Base-by-base conservation (phyloP, 1,140 invertebrate genomes). In the Heterodera schachtii region DNA sequence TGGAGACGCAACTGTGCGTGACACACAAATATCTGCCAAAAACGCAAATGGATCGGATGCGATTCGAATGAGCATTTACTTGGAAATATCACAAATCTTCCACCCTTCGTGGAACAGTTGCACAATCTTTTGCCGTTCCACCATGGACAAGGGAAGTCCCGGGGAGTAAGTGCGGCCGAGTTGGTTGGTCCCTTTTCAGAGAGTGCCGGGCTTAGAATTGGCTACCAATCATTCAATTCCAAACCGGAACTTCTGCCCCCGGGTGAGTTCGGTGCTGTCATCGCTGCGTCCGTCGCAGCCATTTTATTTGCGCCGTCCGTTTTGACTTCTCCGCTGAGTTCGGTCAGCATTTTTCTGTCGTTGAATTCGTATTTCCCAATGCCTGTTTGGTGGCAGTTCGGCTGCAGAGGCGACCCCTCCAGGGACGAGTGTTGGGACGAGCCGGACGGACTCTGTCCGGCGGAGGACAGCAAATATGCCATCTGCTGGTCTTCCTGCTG, bases 51-150 rank as follows among this genome's bases (percentile, higher is more conserved):
- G 21, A 70, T 44, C 16, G n/a, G 11, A n/a, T 71, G n/a, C 69
- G 31, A 43, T 31, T 31, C 11, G 13, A 11, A 16, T 31, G 70
- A n/a, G 3, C 31, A 69, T 21, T 44, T 44, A 78, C 77, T 90
- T 90, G 19, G 84, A 86, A 64, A 89, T 89, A 75, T 89, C 89
- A 78, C 88, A 89, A 31, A 89, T 89, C 75, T 90, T 90, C 89
- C 88, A 90, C 9, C 89, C 89, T 21, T 75, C 83, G 79, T 84
- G 81, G 77, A 83, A 90, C 9, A 90, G 66, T 31, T 82, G 67
- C 16, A 89, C 87, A 47, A 89, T 89, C 31, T 89, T 78, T 70
- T 89, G 84, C 21, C 88, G 80, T 79, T 89, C 88, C 49, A 57
- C 75, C 85, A 89, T 87, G 19, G 86, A 87, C 49, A 89, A 74